phyloP scores from a whole-genome alignment of 2,888 invertebrate species.

The Dryobota labecula region DNA sequence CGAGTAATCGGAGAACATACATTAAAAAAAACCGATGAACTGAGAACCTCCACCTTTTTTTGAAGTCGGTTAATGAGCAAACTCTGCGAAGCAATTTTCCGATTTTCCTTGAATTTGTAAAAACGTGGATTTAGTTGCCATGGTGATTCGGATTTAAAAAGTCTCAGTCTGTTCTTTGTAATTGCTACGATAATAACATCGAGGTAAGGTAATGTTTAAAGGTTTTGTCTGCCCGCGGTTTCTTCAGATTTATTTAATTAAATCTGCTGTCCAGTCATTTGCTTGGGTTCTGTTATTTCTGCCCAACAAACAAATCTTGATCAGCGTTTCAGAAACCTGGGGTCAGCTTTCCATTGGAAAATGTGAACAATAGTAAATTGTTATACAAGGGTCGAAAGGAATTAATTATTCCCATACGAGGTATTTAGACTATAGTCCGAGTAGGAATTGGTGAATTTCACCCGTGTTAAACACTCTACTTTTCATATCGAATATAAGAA shows the following conservation, averaged over 20 bases:
- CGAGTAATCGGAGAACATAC: too few relatives aligned
- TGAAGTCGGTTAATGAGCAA: too few relatives aligned
- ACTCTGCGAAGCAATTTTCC: constrained; percentile 28
- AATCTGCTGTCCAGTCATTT: neutral
- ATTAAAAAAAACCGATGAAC: too few relatives aligned
- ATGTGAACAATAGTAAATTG: neutral
- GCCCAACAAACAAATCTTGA: neutral
- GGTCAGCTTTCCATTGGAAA: neutral
- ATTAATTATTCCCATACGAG: too few relatives aligned
- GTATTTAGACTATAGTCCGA: too few relatives aligned
- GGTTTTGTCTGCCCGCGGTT: neutral
- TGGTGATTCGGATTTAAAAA: constrained; percentile 28
- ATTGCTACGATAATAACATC: constrained; percentile 34
- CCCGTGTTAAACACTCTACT: too few relatives aligned
- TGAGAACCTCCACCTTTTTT: too few relatives aligned
- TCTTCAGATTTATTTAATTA: neutral
- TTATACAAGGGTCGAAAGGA: too few relatives aligned
- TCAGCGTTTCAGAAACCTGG: too few relatives aligned
- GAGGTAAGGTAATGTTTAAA: too few relatives aligned
- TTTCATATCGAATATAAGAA: too few relatives aligned
- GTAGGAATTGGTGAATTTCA: too few relatives aligned
- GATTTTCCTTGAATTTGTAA: constrained; percentile 25
- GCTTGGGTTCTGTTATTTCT: neutral
- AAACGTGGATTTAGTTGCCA: constrained; percentile 33
- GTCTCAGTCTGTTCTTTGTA: constrained; percentile 22